Conservation (phyloP, 2,888 invertebrate species). For the Lasioglossum morio region DNA sequence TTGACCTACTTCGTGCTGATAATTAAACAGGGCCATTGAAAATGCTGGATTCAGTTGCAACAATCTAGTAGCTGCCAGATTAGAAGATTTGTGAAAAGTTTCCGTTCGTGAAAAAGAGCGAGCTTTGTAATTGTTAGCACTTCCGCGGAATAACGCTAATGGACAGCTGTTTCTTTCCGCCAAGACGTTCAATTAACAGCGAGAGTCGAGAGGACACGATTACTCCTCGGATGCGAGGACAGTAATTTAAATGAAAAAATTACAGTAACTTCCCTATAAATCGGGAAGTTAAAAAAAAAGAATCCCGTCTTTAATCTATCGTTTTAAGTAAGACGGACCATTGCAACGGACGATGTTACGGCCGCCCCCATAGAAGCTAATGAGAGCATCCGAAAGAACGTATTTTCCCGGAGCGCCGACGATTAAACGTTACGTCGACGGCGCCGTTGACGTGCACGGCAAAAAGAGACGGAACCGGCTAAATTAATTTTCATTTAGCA, state of each 20-base stretch:
- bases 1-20: not conserved
- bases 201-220: not conserved
- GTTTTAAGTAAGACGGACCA: not conserved
- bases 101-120: not conserved
- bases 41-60: not conserved
- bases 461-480: not conserved
- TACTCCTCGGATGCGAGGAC: not conserved
- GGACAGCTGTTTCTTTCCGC: not conserved
- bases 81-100: not conserved
- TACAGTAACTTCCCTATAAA: too few relatives aligned
- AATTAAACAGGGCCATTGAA: not conserved
- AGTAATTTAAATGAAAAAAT: not conserved
- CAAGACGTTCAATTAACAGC: not conserved
- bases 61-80: not conserved
- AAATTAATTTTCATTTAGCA: slow-evolving; percentile 45
- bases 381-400: not conserved
- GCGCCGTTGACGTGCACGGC: not conserved
- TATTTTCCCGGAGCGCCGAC: slow-evolving; percentile 3
- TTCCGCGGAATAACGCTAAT: not conserved
- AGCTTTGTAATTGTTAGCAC: not conserved
- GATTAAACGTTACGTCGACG: slow-evolving; percentile 40
- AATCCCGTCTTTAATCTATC: not conserved
- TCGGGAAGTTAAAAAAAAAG: not conserved
- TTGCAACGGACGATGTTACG: not conserved
- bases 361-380: not conserved